Evolutionary conservation across 2,888 invertebrate genomes (phyloP).

Genomic region (Nemurella pictetii): DNA sequence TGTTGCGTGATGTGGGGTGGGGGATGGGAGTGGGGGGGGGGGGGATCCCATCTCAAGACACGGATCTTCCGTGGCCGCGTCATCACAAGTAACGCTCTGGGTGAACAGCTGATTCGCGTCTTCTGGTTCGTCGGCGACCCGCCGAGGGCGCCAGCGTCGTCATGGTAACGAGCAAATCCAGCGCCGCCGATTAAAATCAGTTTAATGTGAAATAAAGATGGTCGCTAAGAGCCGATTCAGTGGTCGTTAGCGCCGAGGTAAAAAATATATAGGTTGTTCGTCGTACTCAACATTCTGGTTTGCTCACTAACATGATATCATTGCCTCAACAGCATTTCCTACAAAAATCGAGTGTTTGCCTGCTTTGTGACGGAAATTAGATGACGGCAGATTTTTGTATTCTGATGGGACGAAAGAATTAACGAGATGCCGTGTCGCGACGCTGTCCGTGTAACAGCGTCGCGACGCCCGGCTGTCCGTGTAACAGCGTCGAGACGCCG

Average conservation of each 20-base stretch:
- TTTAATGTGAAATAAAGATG: conserved; percentile 7
- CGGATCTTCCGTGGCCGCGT: no score
- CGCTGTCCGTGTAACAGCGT: background rate
- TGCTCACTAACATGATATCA: no score
- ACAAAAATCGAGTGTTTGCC: no score
- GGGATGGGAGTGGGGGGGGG: background rate
- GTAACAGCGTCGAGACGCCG: conserved; percentile 32
- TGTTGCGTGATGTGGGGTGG: background rate
- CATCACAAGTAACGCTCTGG: background rate
- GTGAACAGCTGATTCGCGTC: background rate
- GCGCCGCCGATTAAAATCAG: conserved; percentile 1
- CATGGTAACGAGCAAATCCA: background rate
- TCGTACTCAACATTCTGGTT: no score
- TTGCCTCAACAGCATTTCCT: no score
- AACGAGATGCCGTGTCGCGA: no score
- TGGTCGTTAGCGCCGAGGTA: background rate
- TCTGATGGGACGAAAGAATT: no score
- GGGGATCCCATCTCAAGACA: background rate
- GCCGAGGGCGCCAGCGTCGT: background rate
- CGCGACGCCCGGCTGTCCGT: conserved; percentile 33
- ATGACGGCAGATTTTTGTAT: no score
- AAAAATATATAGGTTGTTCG: no score
- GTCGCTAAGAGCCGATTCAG: background rate
- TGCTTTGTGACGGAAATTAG: no score
- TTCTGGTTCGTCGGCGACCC: background rate